Evolutionary conservation across 2,113 vertebrate genomes (phyloP).

Genomic region (Syngnathus typhle): DNA sequence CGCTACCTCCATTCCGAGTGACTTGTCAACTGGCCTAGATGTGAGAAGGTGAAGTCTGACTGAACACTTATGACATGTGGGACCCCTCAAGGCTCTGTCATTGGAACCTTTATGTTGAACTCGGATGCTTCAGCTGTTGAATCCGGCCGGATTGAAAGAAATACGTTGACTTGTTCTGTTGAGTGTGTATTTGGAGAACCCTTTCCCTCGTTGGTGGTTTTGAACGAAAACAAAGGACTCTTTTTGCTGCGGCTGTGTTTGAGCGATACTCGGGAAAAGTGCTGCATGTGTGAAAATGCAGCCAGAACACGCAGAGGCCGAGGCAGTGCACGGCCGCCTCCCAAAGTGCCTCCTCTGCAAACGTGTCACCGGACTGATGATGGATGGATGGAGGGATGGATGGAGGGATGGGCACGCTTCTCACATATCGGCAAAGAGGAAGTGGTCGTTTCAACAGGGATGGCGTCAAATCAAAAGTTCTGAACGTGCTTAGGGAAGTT

Average conservation of each 20-base stretch:
- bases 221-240: background rate
- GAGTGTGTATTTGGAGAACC: background rate
- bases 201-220: background rate
- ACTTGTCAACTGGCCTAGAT: too few relatives aligned
- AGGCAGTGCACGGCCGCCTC: background rate
- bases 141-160: too few relatives aligned
- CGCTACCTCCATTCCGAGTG: too few relatives aligned
- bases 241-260: background rate
- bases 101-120: too few relatives aligned
- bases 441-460: conserved; percentile 3
- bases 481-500: too few relatives aligned
- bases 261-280: background rate
- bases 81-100: too few relatives aligned
- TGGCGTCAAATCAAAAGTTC: background rate
- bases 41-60: too few relatives aligned
- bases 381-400: conserved; percentile 30
- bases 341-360: conserved; percentile 25
- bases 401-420: conserved; percentile 22
- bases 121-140: too few relatives aligned
- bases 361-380: conserved; percentile 30
- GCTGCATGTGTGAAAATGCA: background rate
- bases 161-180: background rate
- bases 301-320: background rate
- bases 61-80: too few relatives aligned
- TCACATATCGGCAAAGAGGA: conserved; percentile 27